A percentile compares a stretch with the other conserved stretches of the same genome.
Evolutionary conservation across 2,888 invertebrate species (phyloP).

Genomic region (Neoitamus cyanurus): DNA sequence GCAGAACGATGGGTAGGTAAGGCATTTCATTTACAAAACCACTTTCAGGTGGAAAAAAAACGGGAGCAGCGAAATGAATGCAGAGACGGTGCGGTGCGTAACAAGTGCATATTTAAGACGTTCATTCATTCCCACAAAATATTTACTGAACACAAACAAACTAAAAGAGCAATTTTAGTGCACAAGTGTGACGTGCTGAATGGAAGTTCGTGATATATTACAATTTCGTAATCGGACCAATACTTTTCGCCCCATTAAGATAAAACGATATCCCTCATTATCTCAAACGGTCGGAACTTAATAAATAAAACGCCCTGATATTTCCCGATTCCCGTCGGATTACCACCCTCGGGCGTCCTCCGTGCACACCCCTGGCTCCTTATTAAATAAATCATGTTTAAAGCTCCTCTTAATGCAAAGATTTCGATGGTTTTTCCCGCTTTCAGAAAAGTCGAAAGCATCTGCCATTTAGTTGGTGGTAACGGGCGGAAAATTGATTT

Average conservation of each 20-base stretch:
- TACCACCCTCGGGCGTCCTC: background rate
- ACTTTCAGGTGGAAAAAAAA: background rate
- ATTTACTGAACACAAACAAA: background rate
- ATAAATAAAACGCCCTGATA: background rate
- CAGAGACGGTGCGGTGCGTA: background rate
- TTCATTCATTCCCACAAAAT: background rate
- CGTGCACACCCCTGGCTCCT: background rate
- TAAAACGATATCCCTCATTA: background rate
- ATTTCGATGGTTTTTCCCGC: background rate
- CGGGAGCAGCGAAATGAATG: background rate
- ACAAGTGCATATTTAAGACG: background rate
- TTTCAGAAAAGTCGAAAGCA: background rate
- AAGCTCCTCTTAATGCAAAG: background rate
- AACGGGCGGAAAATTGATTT: background rate
- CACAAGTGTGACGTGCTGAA: background rate
- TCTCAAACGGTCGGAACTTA: background rate
- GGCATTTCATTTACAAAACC: background rate
- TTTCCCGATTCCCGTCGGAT: background rate
- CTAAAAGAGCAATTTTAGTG: background rate
- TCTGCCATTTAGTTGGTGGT: background rate
- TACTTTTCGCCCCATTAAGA: background rate
- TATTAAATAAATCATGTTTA: slow-evolving; percentile 15
- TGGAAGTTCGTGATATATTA: background rate
- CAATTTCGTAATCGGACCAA: background rate
- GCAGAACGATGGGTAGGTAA: background rate